A percentile compares a stretch with the other conserved stretches of the same genome.
phyloP scores from a whole-genome alignment of 2,888 invertebrate species.

The Coenonympha glycerion region DNA sequence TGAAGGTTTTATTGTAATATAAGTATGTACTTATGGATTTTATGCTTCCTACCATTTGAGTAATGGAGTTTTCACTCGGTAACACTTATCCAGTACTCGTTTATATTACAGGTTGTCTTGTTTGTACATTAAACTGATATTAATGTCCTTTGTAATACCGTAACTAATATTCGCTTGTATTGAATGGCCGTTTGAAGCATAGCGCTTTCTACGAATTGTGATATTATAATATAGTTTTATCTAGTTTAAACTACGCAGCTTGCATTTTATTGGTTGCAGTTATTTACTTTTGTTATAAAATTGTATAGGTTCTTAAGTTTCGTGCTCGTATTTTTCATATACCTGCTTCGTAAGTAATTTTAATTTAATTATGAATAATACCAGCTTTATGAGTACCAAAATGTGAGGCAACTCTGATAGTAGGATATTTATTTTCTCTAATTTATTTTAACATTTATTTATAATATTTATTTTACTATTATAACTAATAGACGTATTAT shows the following conservation, averaged over 20 bases:
- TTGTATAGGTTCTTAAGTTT: background rate
- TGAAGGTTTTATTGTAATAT: background rate
- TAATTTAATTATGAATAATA: no score
- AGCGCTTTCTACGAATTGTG: conserved; percentile 5
- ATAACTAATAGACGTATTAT: no score
- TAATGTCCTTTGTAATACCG: conserved; percentile 8
- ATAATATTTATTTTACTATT: no score
- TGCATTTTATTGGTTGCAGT: background rate
- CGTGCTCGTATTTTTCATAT: no score
- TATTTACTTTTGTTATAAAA: background rate
- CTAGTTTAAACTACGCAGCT: background rate
- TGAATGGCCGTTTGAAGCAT: conserved; percentile 7
- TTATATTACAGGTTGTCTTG: conserved; percentile 9
- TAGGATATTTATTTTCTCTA: no score
- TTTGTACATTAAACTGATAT: conserved; percentile 6
- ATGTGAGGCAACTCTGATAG: no score
- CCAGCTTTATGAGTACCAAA: no score
- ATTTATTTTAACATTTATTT: no score
- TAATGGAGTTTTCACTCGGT: conserved; percentile 6
- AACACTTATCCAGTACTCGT: background rate
- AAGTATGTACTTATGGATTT: background rate
- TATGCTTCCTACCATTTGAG: background rate
- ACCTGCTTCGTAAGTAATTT: no score
- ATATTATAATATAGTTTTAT: conserved; percentile 5
- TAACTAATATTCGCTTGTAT: conserved; percentile 9